A percentile compares a stretch with the other conserved stretches of the same genome.
phyloP scores from a whole-genome alignment of 2,113 vertebrate genomes.

The Cyphomyrus plagiostoma region DNA sequence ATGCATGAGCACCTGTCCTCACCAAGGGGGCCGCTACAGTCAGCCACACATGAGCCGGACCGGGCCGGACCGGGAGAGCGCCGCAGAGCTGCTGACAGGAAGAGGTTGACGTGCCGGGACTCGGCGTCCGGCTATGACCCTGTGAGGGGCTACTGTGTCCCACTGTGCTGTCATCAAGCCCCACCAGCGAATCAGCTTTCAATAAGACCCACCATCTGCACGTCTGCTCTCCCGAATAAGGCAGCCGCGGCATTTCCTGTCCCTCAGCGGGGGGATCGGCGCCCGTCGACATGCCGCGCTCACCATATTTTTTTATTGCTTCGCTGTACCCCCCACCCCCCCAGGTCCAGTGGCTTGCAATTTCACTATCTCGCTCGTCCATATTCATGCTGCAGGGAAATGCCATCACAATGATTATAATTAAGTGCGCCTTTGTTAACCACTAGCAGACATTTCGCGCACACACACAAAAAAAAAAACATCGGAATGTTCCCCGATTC shows the following conservation, averaged over 20 bases:
- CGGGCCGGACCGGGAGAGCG: no score
- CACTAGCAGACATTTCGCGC: not conserved
- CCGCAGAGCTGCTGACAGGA: not conserved
- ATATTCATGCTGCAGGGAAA: not conserved
- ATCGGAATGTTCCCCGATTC: not conserved
- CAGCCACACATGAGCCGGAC: not conserved
- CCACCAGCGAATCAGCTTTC: not conserved
- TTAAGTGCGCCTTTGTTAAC: not conserved
- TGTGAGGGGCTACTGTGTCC: not conserved
- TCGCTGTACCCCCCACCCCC: not conserved
- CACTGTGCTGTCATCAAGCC: not conserved
- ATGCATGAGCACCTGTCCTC: slow-evolving; percentile 6
- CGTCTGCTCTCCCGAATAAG: not conserved
- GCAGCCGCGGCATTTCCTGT: not conserved
- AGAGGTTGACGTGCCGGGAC: not conserved
- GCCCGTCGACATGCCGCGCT: not conserved
- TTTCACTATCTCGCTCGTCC: not conserved
- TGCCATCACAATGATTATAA: not conserved
- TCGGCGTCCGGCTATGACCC: not conserved
- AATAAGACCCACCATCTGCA: not conserved
- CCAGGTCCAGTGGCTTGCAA: not conserved
- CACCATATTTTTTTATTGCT: not conserved
- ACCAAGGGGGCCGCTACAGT: not conserved
- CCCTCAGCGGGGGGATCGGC: not conserved
- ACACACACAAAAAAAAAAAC: not conserved